Evolutionary conservation across 1,140 invertebrate species (phyloP), one percentile per base, ranked within the genome.

Genomic region (Brachionus angularis): DNA sequence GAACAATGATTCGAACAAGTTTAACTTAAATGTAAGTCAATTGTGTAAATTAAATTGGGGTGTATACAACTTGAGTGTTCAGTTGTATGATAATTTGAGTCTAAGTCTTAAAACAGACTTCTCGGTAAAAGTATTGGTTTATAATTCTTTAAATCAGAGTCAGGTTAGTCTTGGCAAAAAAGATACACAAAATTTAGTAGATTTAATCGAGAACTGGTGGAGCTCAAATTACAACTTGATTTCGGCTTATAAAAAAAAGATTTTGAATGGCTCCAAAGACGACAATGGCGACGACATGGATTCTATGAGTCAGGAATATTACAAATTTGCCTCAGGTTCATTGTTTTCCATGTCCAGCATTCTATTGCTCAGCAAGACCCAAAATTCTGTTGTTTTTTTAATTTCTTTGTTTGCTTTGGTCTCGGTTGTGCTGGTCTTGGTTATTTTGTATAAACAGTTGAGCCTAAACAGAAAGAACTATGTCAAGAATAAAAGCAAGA

Each of bases 61-160:
- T 5, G 8, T 67, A 5, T 67, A 67, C 25, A 67, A 67, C 18
- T 46, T 67, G 5, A 67, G 62, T 33, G 29, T 67, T 29, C 62
- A 47, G 29, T 4, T 67, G n/a, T 47, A 47, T 42, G 39, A 42
- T 16, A 16, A 42, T 16, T 10, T 42, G 39, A 42, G 16, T 16
- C 10, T 10, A 42, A 42, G 10, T 10, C 39, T 10, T 10, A 10
- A 16, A 16, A 42, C 39, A 42, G 39, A 42, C 10, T 16, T 42
- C 39, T 10, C 10, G 10, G 10, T 42, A 16, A 42, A 42, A 16
- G 10, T 42, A 16, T 42, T 42, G 10, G 39, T 42, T 10, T 42
- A 10, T 16, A 16, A 42, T 16, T 10, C 39, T 16, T n/a, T n/a
- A n/a, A 42, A 42, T 42, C 39, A 42, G 39, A 42, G 10, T 16